phyloP scores from a whole-genome alignment of 2,113 vertebrate genomes.

The Alectura lathami region DNA sequence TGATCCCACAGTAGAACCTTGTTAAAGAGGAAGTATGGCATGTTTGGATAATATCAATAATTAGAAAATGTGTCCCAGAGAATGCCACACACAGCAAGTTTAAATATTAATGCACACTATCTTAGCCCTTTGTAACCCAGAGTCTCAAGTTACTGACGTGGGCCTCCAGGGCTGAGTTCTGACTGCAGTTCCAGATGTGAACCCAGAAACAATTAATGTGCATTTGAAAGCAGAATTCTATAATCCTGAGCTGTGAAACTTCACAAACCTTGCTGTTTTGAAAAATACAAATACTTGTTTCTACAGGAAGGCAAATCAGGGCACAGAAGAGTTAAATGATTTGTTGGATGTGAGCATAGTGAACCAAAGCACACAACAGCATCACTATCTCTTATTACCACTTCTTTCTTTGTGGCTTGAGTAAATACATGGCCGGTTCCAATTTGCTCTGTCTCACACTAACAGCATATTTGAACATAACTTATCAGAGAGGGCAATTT shows the following conservation, averaged over 20 bases:
- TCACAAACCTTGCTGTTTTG: neutral
- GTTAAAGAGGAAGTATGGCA: slow-evolving; percentile 41
- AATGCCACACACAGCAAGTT: slow-evolving; percentile 29
- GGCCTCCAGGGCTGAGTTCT: neutral
- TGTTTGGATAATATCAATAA: slow-evolving; percentile 50
- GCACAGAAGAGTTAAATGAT: neutral
- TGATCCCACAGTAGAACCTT: slow-evolving; percentile 38
- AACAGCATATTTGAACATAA: neutral
- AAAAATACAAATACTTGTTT: neutral
- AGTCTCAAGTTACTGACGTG: neutral
- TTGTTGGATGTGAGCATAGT: neutral
- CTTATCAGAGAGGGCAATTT: neutral
- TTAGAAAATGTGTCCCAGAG: slow-evolving; percentile 42
- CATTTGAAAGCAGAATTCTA: neutral
- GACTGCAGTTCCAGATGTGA: neutral
- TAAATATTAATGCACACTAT: slow-evolving; percentile 40
- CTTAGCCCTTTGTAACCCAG: neutral
- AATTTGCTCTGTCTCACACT: neutral
- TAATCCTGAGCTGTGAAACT: neutral
- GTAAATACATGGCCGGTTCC: neutral
- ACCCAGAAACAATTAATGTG: neutral
- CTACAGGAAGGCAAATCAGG: neutral
- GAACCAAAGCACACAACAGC: neutral
- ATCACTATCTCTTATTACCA: neutral
- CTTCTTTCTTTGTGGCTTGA: neutral